Base-by-base conservation (phyloP, 2,113 vertebrate species). In the Erythrocebus patas region DNA sequence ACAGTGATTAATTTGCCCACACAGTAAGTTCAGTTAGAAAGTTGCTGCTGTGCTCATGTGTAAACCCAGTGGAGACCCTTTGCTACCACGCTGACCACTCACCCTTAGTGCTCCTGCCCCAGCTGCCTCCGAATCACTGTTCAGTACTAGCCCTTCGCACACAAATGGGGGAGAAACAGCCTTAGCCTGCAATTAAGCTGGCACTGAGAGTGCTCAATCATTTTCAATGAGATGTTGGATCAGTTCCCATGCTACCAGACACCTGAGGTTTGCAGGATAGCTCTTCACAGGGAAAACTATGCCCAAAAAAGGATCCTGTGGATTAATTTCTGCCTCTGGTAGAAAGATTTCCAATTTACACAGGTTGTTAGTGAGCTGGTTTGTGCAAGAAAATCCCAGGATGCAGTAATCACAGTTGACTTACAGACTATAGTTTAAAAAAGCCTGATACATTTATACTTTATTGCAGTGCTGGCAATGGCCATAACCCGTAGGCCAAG, bases 1-100 rank as follows among this genome's bases (percentile, higher is more conserved):
- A 88, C 45, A 12, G 55, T 89, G 96, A 93, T 90, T 84, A 61
- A 95, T 93, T 48, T 91, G 48, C 87, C 50, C 55, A 76, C 52
- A 73, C 4, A 32, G 57, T 80, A 6, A n/a, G 72, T 83, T 89
- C 38, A 76, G 13, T 61, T 86, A 23, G 25, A 79, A 91, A 82
- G 82, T 59, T 48, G 52, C 68, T 64, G 59, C 6, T 61, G 23
- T 45, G 61, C 45, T 64, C 64, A 23, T 18, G 61, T 25, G 13
- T 66, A 91, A 81, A 52, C 55, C 73, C 17, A 91, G 73, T 10
- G 40, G 93, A 92, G 45, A 50, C 18, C 40, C 66, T 90, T 93
- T 12, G 27, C n/a, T 79, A 20, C 55, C 22, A 38, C 1, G 14
- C 35, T 40, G 57, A 93, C 96, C 38, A 25, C 20, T 90, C 79